phyloP scores from a whole-genome alignment of 2,888 invertebrate species.

The Poecilobothrus nobilitatus region DNA sequence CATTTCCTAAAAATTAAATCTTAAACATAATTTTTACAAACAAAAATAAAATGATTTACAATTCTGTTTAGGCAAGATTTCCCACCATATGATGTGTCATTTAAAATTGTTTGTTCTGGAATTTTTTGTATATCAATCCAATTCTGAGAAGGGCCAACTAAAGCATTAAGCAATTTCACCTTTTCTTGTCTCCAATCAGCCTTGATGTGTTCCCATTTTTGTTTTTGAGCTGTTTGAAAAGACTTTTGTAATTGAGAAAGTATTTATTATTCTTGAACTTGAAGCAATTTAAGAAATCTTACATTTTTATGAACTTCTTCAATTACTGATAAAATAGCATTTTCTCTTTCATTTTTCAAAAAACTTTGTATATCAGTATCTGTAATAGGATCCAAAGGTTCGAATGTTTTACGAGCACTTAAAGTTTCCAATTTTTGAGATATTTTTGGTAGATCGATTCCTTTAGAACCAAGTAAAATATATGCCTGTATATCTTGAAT shows the following conservation, averaged over 20 bases:
- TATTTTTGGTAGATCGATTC: slow-evolving; percentile 88
- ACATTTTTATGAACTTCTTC: slow-evolving; percentile 82
- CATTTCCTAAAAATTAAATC: slow-evolving; percentile 53
- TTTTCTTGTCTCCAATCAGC: slow-evolving; percentile 91
- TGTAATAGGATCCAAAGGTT: slow-evolving; percentile 80
- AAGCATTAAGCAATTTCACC: slow-evolving; percentile 75
- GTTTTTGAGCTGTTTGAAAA: slow-evolving; percentile 54
- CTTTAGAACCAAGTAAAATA: slow-evolving; percentile 79
- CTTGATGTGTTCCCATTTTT: slow-evolving; percentile 69
- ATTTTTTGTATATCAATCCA: slow-evolving; percentile 62
- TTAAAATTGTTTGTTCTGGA: slow-evolving; percentile 53
- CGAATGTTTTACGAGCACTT: slow-evolving; percentile 76
- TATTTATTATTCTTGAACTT: neutral
- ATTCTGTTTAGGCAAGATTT: slow-evolving; percentile 53
- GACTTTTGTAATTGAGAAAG: too few relatives aligned
- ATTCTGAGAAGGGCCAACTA: slow-evolving; percentile 79
- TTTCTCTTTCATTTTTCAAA: slow-evolving; percentile 86
- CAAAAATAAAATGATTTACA: slow-evolving; percentile 24
- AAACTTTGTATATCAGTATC: slow-evolving; percentile 88
- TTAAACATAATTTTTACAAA: neutral
- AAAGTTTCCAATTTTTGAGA: slow-evolving; percentile 83
- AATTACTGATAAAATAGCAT: slow-evolving; percentile 82
- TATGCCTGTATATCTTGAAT: slow-evolving; percentile 85
- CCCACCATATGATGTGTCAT: slow-evolving; percentile 51
- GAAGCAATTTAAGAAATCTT: slow-evolving; percentile 35